A percentile compares a stretch with the other conserved stretches of the same genome.
Conservation (phyloP, 2,888 invertebrate species). For the Lasioglossum vierecki region DNA sequence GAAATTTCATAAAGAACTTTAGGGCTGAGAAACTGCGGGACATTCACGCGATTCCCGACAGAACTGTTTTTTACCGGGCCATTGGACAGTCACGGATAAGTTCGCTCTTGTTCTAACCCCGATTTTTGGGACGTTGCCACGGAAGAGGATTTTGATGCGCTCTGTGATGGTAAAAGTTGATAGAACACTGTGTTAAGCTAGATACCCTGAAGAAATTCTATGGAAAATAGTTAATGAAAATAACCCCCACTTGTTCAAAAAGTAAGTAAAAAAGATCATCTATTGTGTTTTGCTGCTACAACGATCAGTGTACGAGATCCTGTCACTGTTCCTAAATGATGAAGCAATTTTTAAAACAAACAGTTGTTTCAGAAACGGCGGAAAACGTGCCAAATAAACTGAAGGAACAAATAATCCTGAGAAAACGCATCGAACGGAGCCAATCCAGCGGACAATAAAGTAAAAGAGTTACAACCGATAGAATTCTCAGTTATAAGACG, state of each 20-base stretch:
- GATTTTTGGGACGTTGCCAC: background rate
- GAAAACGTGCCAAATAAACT: too few relatives aligned
- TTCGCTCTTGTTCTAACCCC: background rate
- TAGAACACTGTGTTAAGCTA: background rate
- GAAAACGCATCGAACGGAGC: too few relatives aligned
- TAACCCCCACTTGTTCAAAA: background rate
- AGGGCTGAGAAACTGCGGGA: background rate
- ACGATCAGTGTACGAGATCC: too few relatives aligned
- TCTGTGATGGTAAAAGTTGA: background rate
- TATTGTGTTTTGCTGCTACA: too few relatives aligned
- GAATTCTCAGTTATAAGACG: background rate
- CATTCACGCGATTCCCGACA: constrained; percentile 4
- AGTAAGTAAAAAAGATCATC: too few relatives aligned
- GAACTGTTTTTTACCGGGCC: constrained; percentile 10
- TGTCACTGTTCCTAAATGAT: too few relatives aligned
- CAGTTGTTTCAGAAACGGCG: too few relatives aligned
- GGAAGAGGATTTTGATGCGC: background rate
- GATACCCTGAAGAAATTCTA: background rate
- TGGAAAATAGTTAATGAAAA: background rate
- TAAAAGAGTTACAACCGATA: background rate
- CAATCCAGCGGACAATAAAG: background rate
- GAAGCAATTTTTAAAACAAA: too few relatives aligned
- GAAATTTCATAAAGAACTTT: constrained; percentile 40
- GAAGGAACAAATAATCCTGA: too few relatives aligned
- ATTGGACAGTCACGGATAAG: background rate